Evolutionary conservation across 1,140 invertebrate species (phyloP).

Genomic region (Tenebrio molitor): DNA sequence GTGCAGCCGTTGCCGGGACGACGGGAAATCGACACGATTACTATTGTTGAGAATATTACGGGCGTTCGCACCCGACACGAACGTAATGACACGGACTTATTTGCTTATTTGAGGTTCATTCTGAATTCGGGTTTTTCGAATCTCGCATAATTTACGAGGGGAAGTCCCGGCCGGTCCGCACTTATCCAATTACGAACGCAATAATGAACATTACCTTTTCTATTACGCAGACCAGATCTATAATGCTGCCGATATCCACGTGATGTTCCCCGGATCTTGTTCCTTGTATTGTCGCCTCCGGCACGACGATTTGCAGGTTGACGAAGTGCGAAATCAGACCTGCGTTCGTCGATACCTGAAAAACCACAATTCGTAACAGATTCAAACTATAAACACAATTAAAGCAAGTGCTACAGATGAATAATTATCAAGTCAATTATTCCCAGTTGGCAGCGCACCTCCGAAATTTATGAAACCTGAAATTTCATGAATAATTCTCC

Average conservation of each 20-base stretch:
- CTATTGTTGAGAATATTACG: constrained; percentile 17
- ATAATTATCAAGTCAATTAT: constrained; percentile 37
- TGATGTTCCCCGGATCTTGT: constrained; percentile 85
- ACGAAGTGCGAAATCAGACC: constrained; percentile 91
- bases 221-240: constrained; percentile 92
- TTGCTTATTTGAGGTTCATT: neutral
- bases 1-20: constrained; percentile 42
- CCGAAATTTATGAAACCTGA: constrained; percentile 26
- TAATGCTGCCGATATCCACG: constrained; percentile 90
- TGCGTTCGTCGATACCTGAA: constrained; percentile 86
- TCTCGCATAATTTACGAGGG: too few species aligned
- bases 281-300: constrained; percentile 89
- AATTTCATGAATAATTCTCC: constrained; percentile 35
- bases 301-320: constrained; percentile 88
- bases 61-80: neutral
- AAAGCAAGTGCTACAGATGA: constrained; percentile 25
- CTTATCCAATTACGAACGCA: neutral
- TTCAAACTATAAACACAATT: constrained; percentile 27
- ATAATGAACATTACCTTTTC: constrained; percentile 83
- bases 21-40: constrained; percentile 37
- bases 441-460: constrained; percentile 10
- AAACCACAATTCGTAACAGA: constrained; percentile 48
- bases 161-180: too few species aligned
- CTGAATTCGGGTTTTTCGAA: too few species aligned
- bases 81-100: constrained; percentile 11